Percentiles rank a stretch among this genome's conserved stretches.
These are phyloP conservation scores for Eurytoma californica DNA, from an alignment of 2,888 invertebrate genomes.

Conservation along the genomic window DNA sequence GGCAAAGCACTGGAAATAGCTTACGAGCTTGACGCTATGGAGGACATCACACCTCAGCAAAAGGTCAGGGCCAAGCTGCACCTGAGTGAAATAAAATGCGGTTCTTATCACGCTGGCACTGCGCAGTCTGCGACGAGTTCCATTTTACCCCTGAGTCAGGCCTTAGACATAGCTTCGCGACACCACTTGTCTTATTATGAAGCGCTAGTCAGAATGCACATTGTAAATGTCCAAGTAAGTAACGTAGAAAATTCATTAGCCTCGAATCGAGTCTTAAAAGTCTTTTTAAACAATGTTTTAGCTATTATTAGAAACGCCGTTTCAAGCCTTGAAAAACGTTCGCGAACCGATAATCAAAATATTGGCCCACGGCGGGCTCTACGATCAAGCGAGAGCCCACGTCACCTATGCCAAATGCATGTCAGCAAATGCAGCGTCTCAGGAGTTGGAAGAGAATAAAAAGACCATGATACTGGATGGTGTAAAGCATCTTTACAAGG, in stretches of 20 bases:
- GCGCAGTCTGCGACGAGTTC: conserved; percentile 76
- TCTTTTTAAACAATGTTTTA: conserved; percentile 69
- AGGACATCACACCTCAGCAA: conserved; percentile 65
- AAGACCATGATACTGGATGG: conserved; percentile 77
- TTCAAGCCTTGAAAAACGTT: conserved; percentile 84
- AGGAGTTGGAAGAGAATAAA: conserved; percentile 75
- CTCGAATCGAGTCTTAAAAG: neutral
- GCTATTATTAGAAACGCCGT: conserved; percentile 85
- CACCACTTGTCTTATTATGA: conserved; percentile 87
- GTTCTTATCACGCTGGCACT: conserved; percentile 77
- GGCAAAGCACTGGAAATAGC: conserved; percentile 62
- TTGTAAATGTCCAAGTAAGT: conserved; percentile 83
- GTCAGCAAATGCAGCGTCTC: conserved; percentile 80
- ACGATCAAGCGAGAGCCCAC: conserved; percentile 86
- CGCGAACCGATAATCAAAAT: conserved; percentile 83
- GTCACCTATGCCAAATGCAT: conserved; percentile 87
- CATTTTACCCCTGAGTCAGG: conserved; percentile 80
- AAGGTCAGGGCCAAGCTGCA: conserved; percentile 83
- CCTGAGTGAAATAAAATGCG: conserved; percentile 81
- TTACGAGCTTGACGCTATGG: conserved; percentile 62
- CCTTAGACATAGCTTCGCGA: conserved; percentile 84
- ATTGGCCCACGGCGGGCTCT: conserved; percentile 87
- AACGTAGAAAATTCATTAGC: neutral
- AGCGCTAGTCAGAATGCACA: conserved; percentile 85
- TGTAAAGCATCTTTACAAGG: conserved; percentile 80